phyloP scores from a whole-genome alignment of 92 coral and sea anemone species.

The Porites rus region DNA sequence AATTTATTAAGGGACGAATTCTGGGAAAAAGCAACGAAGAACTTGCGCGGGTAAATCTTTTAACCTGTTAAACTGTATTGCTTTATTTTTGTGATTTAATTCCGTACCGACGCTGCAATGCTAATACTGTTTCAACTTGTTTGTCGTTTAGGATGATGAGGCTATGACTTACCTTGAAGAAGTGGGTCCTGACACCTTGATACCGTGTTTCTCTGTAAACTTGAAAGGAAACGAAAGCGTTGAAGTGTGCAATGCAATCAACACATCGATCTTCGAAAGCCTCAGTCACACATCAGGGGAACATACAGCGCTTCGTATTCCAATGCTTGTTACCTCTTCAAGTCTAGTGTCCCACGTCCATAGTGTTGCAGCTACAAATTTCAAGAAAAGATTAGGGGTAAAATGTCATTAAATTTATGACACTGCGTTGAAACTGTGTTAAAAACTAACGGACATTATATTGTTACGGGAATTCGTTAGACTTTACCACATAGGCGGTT shows the following conservation, averaged over 20 bases:
- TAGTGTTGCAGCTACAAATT: conserved; percentile 52
- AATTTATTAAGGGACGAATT: conserved; percentile 60
- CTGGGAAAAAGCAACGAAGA: conserved; percentile 74
- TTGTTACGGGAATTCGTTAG: too few species aligned
- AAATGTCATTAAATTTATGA: background rate
- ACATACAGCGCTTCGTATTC: conserved; percentile 56
- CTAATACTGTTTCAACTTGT: too few species aligned
- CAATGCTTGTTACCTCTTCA: conserved; percentile 75
- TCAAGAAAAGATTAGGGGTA: conserved; percentile 73
- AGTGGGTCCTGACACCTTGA: conserved; percentile 78
- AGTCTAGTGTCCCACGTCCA: conserved; percentile 47
- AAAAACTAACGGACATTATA: too few species aligned
- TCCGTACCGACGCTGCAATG: too few species aligned
- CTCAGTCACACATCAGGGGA: conserved; percentile 47
- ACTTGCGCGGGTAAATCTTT: conserved; percentile 49
- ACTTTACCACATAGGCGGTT: too few species aligned
- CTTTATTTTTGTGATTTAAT: background rate
- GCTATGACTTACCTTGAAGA: conserved; percentile 62
- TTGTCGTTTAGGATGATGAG: conserved; percentile 49
- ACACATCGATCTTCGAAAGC: conserved; percentile 31
- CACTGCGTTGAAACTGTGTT: too few species aligned
- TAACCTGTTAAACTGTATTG: background rate
- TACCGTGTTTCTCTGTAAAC: conserved; percentile 71
- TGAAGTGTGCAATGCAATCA: conserved; percentile 52
- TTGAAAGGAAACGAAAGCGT: conserved; percentile 54